Base-by-base conservation (phyloP, 2,113 vertebrate species). In the Sorex araneus region DNA sequence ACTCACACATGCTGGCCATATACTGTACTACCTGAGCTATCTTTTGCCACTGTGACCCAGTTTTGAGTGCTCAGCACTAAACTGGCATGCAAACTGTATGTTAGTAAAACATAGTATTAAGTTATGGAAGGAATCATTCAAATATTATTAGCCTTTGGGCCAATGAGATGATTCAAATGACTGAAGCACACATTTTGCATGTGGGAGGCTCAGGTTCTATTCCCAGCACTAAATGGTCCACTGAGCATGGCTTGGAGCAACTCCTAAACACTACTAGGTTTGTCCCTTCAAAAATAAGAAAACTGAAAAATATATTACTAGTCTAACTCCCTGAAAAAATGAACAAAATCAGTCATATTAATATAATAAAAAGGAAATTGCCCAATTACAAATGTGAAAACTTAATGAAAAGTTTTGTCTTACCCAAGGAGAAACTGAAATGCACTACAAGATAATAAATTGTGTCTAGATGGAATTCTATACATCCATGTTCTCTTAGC, bases 351-450 rank as follows among this genome's bases (percentile, higher is more conserved):
- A 85, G 43, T 54, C 15, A 93, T 83, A 21, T 90, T 54, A 25
- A 8, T 10, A 23, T 36, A 91, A 74, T 70, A 36, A 91, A 36
- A 90, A n/a, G 36, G 66, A 77, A 64, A 32, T 84, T 79, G 45
- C 45, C 47, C 74, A 64, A 34, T 81, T 69, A 30, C 5, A 91
- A 21, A 40, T 90, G 18, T n/a, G 13, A 83, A 95, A 81, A 43
- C 30, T 16, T 77, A 84, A 36, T 69, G 36, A 47, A 77, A 80
- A 64, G 1, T 71, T 89, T 13, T 70, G n/a, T 79, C 50, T 21
- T 89, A 1, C 43, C 32, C 30, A 88, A 77, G 43, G 47, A 60
- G 40, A 80, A 91, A 50, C 15, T 12, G 57, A 88, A 93, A 43
- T 70, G 3, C 45, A 75, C 8, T 32, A 60, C 6, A 63, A 66